These are phyloP conservation scores for Cryptus armator DNA, from an alignment of 2,888 invertebrate species.

Conservation along the genomic window DNA sequence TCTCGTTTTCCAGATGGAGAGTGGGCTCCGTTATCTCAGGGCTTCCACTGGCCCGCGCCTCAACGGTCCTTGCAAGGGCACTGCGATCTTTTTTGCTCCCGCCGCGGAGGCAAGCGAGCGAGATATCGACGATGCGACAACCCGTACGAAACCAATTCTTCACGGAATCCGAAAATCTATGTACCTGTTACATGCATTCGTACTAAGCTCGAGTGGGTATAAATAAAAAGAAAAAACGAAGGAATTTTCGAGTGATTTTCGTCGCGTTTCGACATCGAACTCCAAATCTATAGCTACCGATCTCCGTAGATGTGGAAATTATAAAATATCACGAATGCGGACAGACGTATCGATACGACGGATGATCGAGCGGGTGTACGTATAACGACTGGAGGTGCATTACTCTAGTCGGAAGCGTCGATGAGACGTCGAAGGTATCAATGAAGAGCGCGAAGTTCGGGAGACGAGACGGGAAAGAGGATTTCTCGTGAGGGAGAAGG, in stretches of 20 bases:
- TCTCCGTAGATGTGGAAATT: too few relatives aligned
- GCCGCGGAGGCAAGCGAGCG: constrained; percentile 43
- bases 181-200: constrained; percentile 15
- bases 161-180: neutral
- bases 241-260: constrained; percentile 28
- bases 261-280: constrained; percentile 24
- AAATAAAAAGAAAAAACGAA: neutral
- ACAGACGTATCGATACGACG: too few relatives aligned
- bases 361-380: neutral
- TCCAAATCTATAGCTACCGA: neutral
- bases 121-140: constrained; percentile 58
- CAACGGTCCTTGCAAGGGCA: neutral
- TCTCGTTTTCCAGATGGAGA: neutral
- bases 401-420: constrained; percentile 22
- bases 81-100: constrained; percentile 25
- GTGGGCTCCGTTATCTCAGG: neutral
- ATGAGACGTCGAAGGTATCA: constrained; percentile 34
- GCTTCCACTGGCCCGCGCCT: constrained; percentile 22
- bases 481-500: constrained; percentile 36
- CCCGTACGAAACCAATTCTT: constrained; percentile 48
- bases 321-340: neutral
- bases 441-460: neutral
- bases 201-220: constrained; percentile 1
- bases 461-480: constrained; percentile 12
- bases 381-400: constrained; percentile 5